Conservation (phyloP, 2,888 invertebrate species). For the Caenorhabditis angaria region DNA sequence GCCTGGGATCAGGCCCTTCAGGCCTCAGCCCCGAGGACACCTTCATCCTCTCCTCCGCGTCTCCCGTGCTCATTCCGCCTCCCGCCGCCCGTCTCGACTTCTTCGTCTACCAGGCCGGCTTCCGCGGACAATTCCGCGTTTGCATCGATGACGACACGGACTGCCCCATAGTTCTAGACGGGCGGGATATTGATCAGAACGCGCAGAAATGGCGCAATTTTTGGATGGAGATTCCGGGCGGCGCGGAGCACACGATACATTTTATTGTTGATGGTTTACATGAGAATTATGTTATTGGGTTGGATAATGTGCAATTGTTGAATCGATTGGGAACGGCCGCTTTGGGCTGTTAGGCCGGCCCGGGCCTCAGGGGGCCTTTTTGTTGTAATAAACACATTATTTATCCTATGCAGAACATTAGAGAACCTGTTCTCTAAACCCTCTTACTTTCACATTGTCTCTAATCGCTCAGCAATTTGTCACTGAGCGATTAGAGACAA, state of each 20-base stretch:
- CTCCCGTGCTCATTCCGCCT: conserved; percentile 29
- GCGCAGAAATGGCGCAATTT: conserved; percentile 61
- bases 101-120: conserved; percentile 60
- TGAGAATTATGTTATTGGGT: conserved; percentile 65
- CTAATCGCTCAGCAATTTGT: no score
- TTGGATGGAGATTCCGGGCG: conserved; percentile 47
- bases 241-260: conserved; percentile 60
- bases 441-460: no score
- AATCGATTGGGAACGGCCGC: conserved; percentile 52
- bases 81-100: conserved; percentile 51
- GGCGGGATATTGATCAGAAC: conserved; percentile 58
- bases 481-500: no score
- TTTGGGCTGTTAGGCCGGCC: conserved; percentile 33
- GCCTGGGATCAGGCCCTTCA: no score
- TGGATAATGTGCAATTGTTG: conserved; percentile 66
- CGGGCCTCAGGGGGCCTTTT: no score
- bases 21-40: conserved; percentile 45
- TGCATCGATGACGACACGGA: conserved; percentile 58
- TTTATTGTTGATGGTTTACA: conserved; percentile 66
- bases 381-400: no score
- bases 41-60: conserved; percentile 45
- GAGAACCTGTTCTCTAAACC: no score
- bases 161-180: conserved; percentile 60
- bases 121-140: conserved; percentile 62
- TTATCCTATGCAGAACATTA: no score